Conservation (phyloP, 2,113 vertebrate genomes). For the Podarcis raffonei region DNA sequence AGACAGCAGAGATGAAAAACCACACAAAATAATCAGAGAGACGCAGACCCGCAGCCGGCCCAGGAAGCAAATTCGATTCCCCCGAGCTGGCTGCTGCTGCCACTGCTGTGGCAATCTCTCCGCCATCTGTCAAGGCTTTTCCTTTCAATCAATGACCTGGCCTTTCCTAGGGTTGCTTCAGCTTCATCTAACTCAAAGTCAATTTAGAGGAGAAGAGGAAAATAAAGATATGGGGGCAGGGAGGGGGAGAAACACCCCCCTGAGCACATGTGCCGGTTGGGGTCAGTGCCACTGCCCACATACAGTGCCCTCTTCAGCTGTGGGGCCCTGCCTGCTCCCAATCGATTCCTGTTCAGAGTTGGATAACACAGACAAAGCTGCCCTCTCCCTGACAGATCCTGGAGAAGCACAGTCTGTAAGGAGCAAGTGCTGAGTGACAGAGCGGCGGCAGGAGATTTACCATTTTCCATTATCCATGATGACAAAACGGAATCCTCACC, state of each 20-base stretch:
- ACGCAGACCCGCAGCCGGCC: constrained; percentile 49
- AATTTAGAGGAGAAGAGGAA: constrained; percentile 34
- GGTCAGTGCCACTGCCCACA: neutral
- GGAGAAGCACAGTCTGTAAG: neutral
- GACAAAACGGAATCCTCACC: neutral
- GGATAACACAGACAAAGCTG: neutral
- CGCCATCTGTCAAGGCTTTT: constrained; percentile 30
- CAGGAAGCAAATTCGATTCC: constrained; percentile 40
- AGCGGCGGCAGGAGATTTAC: neutral
- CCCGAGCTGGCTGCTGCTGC: neutral
- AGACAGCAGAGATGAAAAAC: constrained; percentile 63
- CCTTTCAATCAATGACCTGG: constrained; percentile 42
- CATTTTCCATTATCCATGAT: neutral
- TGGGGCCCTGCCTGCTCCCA: neutral
- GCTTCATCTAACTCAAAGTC: constrained; percentile 39
- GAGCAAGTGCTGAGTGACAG: constrained; percentile 12
- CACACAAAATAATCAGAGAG: constrained; percentile 63
- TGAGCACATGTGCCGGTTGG: neutral
- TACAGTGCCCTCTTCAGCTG: neutral
- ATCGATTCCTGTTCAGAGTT: neutral
- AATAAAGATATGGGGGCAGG: neutral
- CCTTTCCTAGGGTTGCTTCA: constrained; percentile 59
- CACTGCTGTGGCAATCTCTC: constrained; percentile 42
- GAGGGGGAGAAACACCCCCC: neutral
- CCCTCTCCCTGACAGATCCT: neutral